Base-by-base conservation (phyloP, 2,888 invertebrate genomes). In the Nipponacmea schrenckii region DNA sequence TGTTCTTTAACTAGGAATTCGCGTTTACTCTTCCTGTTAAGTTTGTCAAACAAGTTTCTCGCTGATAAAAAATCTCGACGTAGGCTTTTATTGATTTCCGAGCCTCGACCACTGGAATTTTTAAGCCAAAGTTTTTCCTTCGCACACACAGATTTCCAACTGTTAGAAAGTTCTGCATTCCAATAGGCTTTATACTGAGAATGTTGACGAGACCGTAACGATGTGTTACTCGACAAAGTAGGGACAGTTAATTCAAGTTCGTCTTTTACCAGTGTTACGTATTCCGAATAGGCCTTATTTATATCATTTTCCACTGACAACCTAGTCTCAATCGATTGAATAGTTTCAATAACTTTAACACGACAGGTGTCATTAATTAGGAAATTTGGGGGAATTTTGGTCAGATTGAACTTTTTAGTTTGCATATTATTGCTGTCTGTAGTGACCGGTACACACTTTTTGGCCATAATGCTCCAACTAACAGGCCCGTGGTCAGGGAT, bases 51-150 rank as follows among this genome's bases (percentile, higher is more conserved):
- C 14, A 14, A 24, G 24, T 56, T 56, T 24, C 56, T 56, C 24
- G n/a, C n/a, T n/a, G n/a, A n/a, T n/a, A n/a, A n/a, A n/a, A n/a
- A n/a, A n/a, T n/a, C n/a, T n/a, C n/a, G n/a, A n/a, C n/a, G n/a
- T n/a, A n/a, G n/a, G n/a, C n/a, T n/a, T n/a, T n/a, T n/a, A n/a
- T n/a, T n/a, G n/a, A n/a, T n/a, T n/a, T n/a, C n/a, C n/a, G n/a
- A n/a, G n/a, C n/a, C n/a, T n/a, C 20, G 39, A 0, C 8, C 39
- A 39, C 8, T 39, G 12, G 15, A 1, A 20, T 24, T 56, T 8
- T 56, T 56, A 1, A 56, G 56, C 56, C 56, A 56, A n/a, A 56
- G 56, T 56, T 56, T 56, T 56, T 56, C 56, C n/a, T 24, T 56
- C n/a, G 24, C 7, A 14, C 2, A 12, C 20, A 56, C 56, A 7